Evolutionary conservation across 2,113 vertebrate species (phyloP).

Genomic region (Cariama cristata): DNA sequence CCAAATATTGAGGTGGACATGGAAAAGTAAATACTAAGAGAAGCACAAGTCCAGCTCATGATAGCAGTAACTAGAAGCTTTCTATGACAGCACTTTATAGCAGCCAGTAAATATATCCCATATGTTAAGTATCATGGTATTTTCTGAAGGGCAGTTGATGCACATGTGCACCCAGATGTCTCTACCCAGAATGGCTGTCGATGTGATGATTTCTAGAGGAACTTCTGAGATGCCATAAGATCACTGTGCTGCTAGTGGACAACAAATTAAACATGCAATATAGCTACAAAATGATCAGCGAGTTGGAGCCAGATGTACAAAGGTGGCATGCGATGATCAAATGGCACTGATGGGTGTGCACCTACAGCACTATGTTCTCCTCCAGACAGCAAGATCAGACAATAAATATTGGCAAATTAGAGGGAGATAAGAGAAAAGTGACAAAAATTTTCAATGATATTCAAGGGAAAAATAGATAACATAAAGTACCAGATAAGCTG

Average conservation of each 20-base stretch:
- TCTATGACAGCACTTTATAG: background rate
- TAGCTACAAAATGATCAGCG: background rate
- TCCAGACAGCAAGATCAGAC: background rate
- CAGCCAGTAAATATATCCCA: background rate
- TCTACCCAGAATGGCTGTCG: background rate
- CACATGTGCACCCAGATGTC: background rate
- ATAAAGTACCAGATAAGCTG: background rate
- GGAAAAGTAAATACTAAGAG: background rate
- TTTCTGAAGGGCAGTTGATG: conserved; percentile 13
- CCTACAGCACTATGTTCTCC: background rate
- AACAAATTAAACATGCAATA: conserved; percentile 4
- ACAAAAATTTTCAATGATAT: background rate
- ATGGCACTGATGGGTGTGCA: background rate
- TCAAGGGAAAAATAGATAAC: background rate
- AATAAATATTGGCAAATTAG: background rate
- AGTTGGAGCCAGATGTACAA: background rate
- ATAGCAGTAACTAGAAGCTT: background rate
- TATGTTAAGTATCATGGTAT: background rate
- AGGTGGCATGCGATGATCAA: background rate
- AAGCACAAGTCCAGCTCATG: background rate
- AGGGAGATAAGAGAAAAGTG: conserved; percentile 13
- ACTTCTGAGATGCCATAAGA: background rate
- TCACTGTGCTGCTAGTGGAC: background rate
- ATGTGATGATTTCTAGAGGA: background rate
- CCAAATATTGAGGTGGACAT: background rate